A percentile compares a stretch with the other conserved stretches of the same genome.
These are phyloP conservation scores for Drosophila neutralis DNA, from an alignment of 2,888 invertebrate species.

Conservation along the genomic window DNA sequence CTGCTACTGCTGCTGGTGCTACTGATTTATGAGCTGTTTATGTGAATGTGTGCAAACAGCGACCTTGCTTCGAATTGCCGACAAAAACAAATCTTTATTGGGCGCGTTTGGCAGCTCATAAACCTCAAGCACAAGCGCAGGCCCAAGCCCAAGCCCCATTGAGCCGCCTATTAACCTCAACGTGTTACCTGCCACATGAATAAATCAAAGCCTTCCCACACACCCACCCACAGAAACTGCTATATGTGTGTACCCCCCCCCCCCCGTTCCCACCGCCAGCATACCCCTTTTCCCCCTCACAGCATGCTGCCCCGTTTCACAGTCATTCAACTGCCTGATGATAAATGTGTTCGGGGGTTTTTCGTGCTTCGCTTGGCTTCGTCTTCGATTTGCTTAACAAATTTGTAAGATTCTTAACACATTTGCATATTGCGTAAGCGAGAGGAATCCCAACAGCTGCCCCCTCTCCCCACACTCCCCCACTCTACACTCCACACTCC, in stretches of 20 bases:
- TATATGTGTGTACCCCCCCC: no score
- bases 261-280: not conserved
- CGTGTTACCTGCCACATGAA: constrained; percentile 74
- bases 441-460: constrained; percentile 35
- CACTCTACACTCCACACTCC: not conserved
- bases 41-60: constrained; percentile 29
- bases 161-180: constrained; percentile 74
- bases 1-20: not conserved
- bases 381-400: constrained; percentile 80
- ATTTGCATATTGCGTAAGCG: constrained; percentile 78
- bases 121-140: constrained; percentile 27
- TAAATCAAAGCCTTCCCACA: constrained; percentile 70
- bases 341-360: constrained; percentile 63
- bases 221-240: not conserved
- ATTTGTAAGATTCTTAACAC: constrained; percentile 79
- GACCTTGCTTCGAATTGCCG: constrained; percentile 36
- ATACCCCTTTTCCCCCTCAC: not conserved
- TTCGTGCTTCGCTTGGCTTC: constrained; percentile 43
- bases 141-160: constrained; percentile 41
- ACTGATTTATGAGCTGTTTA: constrained; percentile 45
- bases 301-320: constrained; percentile 4
- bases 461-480: not conserved
- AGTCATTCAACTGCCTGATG: constrained; percentile 55
- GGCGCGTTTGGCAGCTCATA: constrained; percentile 59
- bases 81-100: constrained; percentile 52